Base-by-base conservation (phyloP, 2,113 vertebrate species). In the Ellobius talpinus region DNA sequence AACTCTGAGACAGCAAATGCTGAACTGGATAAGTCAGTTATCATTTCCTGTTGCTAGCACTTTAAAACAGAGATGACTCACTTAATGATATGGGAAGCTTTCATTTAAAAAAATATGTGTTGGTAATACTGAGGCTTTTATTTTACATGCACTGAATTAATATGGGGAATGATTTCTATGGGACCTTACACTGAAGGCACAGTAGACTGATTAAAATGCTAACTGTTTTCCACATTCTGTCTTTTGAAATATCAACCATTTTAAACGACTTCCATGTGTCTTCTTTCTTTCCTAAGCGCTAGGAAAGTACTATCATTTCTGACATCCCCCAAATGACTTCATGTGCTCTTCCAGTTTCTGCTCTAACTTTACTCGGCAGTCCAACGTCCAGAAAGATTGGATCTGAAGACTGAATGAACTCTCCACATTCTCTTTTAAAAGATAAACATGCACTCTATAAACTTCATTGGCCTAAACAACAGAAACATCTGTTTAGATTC, bases 401-500 rank as follows among this genome's bases (percentile, higher is more conserved):
- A 95, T 98, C 88, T 74, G 87, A 97, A 98, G 94, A 87, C 87
- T 96, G 90, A 96, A 97, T 78, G 76, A 97, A 96, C 87, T 78
- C 96, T 97, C 93, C 89, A 92, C 79, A 66, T 97, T 98, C 91
- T 96, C 92, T 95, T 97, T 97, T 81, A 90, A 96, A 98, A 98
- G 98, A 98, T 98, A 98, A 98, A 98, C 89, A 97, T 47, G 39
- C 78, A 97, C 84, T 98, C 93, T 91, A 98, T 98, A 98, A 98
- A 98, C 72, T 97, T 97, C 96, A 97, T 98, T 68, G 97, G 96
- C 97, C 97, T 98, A 98, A 98, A 98, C 97, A 98, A 96, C 92
- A 97, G 96, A 96, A 97, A 97, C 98, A 98, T 98, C 98, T 98
- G 98, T 97, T 98, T 98, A 97, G 96, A 97, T 94, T 98, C 98